Evolutionary conservation across 2,797 vertebrate genomes (phyloP), one percentile per base, ranked within the genome.

Genomic region (Hydrophis major): DNA sequence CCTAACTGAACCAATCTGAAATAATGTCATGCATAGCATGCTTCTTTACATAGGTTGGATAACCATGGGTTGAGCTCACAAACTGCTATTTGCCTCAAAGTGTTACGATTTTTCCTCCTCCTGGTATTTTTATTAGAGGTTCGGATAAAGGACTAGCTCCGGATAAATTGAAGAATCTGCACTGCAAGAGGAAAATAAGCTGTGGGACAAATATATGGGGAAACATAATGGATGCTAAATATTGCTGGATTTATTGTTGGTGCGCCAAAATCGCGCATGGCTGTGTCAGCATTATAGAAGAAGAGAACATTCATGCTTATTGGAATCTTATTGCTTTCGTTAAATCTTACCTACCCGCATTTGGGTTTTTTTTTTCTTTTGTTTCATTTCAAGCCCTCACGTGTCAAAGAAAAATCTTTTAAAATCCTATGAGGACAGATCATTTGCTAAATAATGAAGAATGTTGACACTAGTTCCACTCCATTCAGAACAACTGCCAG

Each of bases 181-280:
- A 12, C 37, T 32, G 53, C 60, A 91, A 87, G 37, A 88, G 1
- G 1, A 25, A 28, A 53, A 83, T 42, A 60, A 92, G 0, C 20
- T 66, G 11, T 87, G 66, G 28, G 22, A 42, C 53, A 12, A 55
- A 74, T 55, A 0, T 69, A 74, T 88, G 37, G 50, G 0, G 66
- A 66, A 91, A 60, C 32, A 7, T 89, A 37, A 87, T 20, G 50
- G 69, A 14, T 66, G 59, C 87, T 91, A 93, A 93, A 93, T 89
- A 66, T 93, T 91, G 93, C 57, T 25, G 69, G 53, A 93, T 91
- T 86, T 86, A 89, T 93, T 91, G 87, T 47, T 63, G 32, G 32
- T 47, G 87, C 61, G 20, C 69, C 89, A 63, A 91, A 91, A 91
- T 56, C 28, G n/a, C 74, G 87, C 27, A 91, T 25, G 66, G 86